Evolutionary conservation across 2,113 vertebrate genomes (phyloP).

Genomic region (Nicator chloris): DNA sequence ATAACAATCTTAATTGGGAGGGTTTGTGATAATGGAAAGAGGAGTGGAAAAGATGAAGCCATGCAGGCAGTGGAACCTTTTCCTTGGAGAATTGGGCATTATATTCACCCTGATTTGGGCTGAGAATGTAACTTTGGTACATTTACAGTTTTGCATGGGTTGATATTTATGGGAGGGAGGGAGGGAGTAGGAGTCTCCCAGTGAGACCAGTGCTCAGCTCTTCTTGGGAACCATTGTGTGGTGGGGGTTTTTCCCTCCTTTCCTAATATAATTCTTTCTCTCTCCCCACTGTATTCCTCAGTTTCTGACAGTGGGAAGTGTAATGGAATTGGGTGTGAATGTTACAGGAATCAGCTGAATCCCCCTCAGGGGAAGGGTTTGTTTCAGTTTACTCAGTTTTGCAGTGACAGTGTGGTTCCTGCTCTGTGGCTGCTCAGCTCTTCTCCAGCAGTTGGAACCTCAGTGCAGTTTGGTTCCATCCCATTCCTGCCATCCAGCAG

Average conservation of each 20-base stretch:
- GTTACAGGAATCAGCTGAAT: background rate
- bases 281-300: rapidly evolving
- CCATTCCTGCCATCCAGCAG: background rate
- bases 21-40: background rate
- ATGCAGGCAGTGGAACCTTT: background rate
- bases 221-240: background rate
- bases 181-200: background rate
- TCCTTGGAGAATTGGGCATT: background rate
- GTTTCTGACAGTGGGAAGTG: background rate
- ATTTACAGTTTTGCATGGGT: background rate
- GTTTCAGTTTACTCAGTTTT: background rate
- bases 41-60: background rate
- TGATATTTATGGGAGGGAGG: background rate
- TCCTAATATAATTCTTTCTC: background rate
- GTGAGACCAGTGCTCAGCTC: background rate
- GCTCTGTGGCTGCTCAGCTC: background rate
- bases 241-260: background rate
- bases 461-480: background rate
- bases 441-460: background rate
- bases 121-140: background rate
- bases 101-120: background rate
- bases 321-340: background rate
- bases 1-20: background rate
- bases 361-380: background rate
- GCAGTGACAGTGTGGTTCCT: background rate